phyloP scores from a whole-genome alignment of 2,888 invertebrate genomes.

The Cotesia congregata region DNA sequence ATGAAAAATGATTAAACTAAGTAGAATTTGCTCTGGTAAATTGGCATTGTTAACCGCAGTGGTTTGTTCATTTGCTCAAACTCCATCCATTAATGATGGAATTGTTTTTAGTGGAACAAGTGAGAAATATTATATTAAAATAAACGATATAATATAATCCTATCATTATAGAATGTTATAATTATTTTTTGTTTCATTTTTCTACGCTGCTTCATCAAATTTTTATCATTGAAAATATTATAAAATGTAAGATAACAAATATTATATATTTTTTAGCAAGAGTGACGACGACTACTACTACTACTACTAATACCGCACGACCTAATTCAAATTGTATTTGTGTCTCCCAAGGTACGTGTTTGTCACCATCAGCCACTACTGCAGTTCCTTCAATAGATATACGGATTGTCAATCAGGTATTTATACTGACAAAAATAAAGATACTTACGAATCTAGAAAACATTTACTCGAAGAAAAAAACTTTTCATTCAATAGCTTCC shows the following conservation, averaged over 20 bases:
- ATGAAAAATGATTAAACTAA: not conserved
- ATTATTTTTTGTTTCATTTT: too few relatives aligned
- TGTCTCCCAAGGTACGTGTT: slow-evolving; percentile 49
- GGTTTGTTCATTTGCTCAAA: not conserved
- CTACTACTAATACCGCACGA: slow-evolving; percentile 2
- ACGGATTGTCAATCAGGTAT: slow-evolving; percentile 59
- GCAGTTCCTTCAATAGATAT: slow-evolving; percentile 52
- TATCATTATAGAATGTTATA: too few relatives aligned
- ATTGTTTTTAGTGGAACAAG: not conserved
- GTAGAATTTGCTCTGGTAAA: not conserved
- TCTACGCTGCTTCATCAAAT: too few relatives aligned
- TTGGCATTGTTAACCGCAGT: not conserved
- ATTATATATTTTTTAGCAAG: too few relatives aligned
- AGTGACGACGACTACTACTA: not conserved
- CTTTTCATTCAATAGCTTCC: too few relatives aligned
- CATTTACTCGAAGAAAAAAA: too few relatives aligned
- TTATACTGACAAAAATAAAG: too few relatives aligned
- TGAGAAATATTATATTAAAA: not conserved
- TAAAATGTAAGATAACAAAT: too few relatives aligned
- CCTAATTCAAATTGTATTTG: slow-evolving; percentile 50
- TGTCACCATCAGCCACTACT: not conserved
- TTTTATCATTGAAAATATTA: too few relatives aligned
- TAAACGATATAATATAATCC: too few relatives aligned
- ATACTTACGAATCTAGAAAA: too few relatives aligned
- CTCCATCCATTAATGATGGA: not conserved